Evolutionary conservation across 2,797 vertebrate genomes (phyloP), one percentile per base, ranked within the genome.

Genomic region (Nannoperca australis): DNA sequence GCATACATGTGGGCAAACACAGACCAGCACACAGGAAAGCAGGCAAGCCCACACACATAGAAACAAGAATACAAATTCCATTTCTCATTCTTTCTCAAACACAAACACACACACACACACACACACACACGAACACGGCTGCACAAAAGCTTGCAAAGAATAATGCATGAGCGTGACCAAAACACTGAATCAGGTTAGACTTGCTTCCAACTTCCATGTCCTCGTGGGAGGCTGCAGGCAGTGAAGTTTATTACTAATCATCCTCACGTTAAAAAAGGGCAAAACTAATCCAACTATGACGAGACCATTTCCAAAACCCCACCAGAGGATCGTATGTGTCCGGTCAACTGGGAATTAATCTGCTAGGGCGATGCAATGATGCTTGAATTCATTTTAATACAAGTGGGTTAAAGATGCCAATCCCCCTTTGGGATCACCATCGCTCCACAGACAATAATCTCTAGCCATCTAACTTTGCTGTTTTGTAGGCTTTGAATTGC

Each of bases 331-430:
- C 53, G 20, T 13, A 18, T 68, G 76, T 82, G 82, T 86, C 71
- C 60, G 51, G 67, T 80, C 78, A 34, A 40, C 49, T 50, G 84
- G 84, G 83, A 89, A 84, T 82, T 85, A 77, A 78, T 83, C 66
- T 76, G 81, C 84, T 18, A 6, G 49, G 75, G 58, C 67, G 81
- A 85, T 10, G 54, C 78, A 70, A 71, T 38, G 59, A 79, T 69
- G 85, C 87, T 61, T 79, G 73, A 90, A 82, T 83, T 82, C n/a
- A 76, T 86, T 90, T 88, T 49, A 86, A 84, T 77, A 71, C 49
- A 81, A 84, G 76, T 67, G 71, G 61, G 86, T 85, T 88, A 79
- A 85, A 73, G 79, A 87, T 40, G 67, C 70, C 78, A 80, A n/a
- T 68, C 58, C 72, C 73, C 78, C 68, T 59, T 8, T 64, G 73